These are phyloP conservation scores for Rhodophaea formosa DNA, from an alignment of 2,888 invertebrate species.

Conservation along the genomic window DNA sequence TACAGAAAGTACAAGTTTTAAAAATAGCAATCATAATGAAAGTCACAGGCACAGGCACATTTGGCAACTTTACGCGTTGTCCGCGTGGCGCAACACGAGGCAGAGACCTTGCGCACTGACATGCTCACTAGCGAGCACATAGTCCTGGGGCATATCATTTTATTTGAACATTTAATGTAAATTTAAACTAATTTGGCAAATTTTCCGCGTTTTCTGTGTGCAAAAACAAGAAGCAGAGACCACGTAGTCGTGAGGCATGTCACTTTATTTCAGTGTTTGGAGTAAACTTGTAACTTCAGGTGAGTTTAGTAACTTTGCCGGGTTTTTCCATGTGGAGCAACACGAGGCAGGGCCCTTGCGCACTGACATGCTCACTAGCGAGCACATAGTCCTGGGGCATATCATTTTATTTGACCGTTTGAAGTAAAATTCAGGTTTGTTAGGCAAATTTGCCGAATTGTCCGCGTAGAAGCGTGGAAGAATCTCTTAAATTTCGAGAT, in stretches of 20 bases:
- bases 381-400: background rate
- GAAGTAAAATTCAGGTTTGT: too few species aligned
- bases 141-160: background rate
- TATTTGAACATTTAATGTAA: too few species aligned
- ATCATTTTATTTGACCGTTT: too few species aligned
- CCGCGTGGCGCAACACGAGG: slow-evolving; percentile 13
- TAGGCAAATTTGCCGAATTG: too few species aligned
- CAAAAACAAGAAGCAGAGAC: too few species aligned
- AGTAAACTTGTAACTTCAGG: background rate
- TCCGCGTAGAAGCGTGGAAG: too few species aligned
- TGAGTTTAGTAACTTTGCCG: background rate
- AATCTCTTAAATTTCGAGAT: too few species aligned
- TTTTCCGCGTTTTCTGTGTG: too few species aligned
- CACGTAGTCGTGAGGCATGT: too few species aligned
- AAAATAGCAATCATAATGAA: slow-evolving; percentile 4
- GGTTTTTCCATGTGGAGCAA: slow-evolving; percentile 10
- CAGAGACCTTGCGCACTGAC: slow-evolving; percentile 15
- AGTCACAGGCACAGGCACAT: background rate
- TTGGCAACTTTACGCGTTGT: slow-evolving; percentile 8
- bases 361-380: background rate
- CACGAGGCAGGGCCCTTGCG: slow-evolving; percentile 13
- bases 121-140: background rate
- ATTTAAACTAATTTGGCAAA: too few species aligned
- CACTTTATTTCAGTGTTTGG: too few species aligned
- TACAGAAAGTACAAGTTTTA: background rate